phyloP scores from a whole-genome alignment of 1,140 invertebrate species.

The Pseudobourletiella spinata region DNA sequence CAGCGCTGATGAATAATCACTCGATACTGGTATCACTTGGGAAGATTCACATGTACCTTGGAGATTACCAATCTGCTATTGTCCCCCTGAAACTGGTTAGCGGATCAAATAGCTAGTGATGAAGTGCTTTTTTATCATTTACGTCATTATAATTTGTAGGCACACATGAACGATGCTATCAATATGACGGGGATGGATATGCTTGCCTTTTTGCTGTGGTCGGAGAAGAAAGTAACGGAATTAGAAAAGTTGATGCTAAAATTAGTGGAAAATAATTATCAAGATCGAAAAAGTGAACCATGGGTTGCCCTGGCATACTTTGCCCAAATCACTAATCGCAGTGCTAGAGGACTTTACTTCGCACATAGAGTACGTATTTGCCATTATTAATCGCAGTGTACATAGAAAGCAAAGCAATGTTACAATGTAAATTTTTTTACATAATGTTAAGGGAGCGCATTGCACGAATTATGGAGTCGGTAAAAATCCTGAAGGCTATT shows the following conservation, averaged over 20 bases:
- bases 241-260: slow-evolving; percentile 44
- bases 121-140: too few species aligned
- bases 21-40: slow-evolving; percentile 46
- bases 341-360: slow-evolving; percentile 51
- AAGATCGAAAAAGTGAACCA: slow-evolving; percentile 44
- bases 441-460: not conserved
- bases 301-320: slow-evolving; percentile 57
- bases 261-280: slow-evolving; percentile 42
- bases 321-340: slow-evolving; percentile 47
- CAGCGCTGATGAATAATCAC: slow-evolving; percentile 52
- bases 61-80: slow-evolving; percentile 30
- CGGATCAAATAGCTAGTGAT: too few species aligned
- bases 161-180: slow-evolving; percentile 50
- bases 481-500: slow-evolving; percentile 50
- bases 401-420: slow-evolving; percentile 1
- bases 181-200: slow-evolving; percentile 48
- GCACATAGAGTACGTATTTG: slow-evolving; percentile 45
- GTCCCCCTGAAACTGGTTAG: slow-evolving; percentile 21
- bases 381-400: not conserved
- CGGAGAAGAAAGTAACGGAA: slow-evolving; percentile 44
- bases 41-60: slow-evolving; percentile 18
- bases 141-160: slow-evolving; percentile 41
- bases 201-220: slow-evolving; percentile 44
- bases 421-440: slow-evolving; percentile 5
- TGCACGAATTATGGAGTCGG: not conserved